These are phyloP conservation scores for Orchesella cincta DNA, from an alignment of 1,140 invertebrate genomes.

Conservation along the genomic window DNA sequence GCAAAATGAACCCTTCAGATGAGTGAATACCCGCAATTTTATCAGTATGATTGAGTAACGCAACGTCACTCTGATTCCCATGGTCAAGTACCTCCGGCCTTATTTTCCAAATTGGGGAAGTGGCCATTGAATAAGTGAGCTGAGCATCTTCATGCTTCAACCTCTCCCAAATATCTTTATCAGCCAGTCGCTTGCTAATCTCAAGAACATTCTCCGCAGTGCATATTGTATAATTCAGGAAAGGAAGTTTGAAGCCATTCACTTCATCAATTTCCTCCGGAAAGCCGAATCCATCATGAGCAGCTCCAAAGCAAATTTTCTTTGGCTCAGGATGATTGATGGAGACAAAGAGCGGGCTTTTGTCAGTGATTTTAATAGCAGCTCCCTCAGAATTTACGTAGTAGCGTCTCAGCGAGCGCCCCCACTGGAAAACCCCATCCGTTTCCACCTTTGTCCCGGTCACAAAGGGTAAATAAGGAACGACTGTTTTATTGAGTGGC, in stretches of 20 bases:
- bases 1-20: slow-evolving; percentile 69
- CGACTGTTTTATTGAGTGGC: slow-evolving; percentile 72
- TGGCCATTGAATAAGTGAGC: slow-evolving; percentile 72
- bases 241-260: slow-evolving; percentile 60
- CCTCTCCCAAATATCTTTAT: slow-evolving; percentile 72
- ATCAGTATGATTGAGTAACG: slow-evolving; percentile 78
- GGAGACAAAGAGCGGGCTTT: slow-evolving; percentile 76
- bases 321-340: slow-evolving; percentile 61
- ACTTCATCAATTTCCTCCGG: slow-evolving; percentile 62
- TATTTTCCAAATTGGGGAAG: slow-evolving; percentile 82
- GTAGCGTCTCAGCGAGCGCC: slow-evolving; percentile 76
- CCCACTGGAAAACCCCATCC: slow-evolving; percentile 70
- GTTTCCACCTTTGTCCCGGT: slow-evolving; percentile 65
- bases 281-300: slow-evolving; percentile 75
- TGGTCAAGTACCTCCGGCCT: slow-evolving; percentile 63
- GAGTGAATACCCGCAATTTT: slow-evolving; percentile 74
- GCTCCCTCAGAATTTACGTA: slow-evolving; percentile 83
- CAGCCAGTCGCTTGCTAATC: slow-evolving; percentile 32
- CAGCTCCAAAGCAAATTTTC: slow-evolving; percentile 73
- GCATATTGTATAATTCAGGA: slow-evolving; percentile 83
- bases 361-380: slow-evolving; percentile 72
- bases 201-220: slow-evolving; percentile 70
- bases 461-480: slow-evolving; percentile 75
- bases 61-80: slow-evolving; percentile 65
- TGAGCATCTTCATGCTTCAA: slow-evolving; percentile 72